Base-by-base conservation (phyloP, 2,797 vertebrate genomes). In the Malacoctenus gilli region DNA sequence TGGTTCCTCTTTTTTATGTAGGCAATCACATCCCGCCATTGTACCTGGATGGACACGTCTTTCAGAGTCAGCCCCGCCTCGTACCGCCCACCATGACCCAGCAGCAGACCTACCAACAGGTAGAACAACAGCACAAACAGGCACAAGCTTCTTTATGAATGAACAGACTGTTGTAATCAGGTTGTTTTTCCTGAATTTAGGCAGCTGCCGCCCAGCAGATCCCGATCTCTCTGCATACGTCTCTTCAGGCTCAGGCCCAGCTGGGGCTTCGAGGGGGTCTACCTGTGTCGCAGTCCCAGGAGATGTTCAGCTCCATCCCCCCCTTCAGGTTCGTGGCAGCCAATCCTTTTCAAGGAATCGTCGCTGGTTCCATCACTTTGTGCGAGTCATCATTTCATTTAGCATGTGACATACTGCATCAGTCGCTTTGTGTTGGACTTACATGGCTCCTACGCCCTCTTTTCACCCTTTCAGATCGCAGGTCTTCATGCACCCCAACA, bases 401-500 rank as follows among this genome's bases (percentile, higher is more conserved):
- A 14, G 56, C 1, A 7, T 34, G 8, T 41, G 13, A n/a, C 8
- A 31, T 1, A 38, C 19, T n/a, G 21, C 23, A 4, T 11, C 1
- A 25, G 8, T 14, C n/a, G n/a, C n/a, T n/a, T 4, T 32, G 30
- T 32, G 35, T n/a, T n/a, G n/a, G n/a, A n/a, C n/a, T n/a, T n/a
- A n/a, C n/a, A n/a, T n/a, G n/a, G n/a, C n/a, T n/a, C n/a, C n/a
- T n/a, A n/a, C n/a, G n/a, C n/a, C n/a, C n/a, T n/a, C n/a, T n/a
- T n/a, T n/a, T n/a, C 10, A 3, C 20, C 13, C 14, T 22, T 53
- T 20, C 81, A 99, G 97, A 82, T 99, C 97, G 86, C 97, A 95
- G 91, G 94, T 99, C 83, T 99, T 98, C 83, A 97, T 99, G 96
- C 97, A 99, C 71, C 97, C 95, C 68, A 99, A 95, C 91, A 89